Evolutionary conservation across 2,888 invertebrate species (phyloP), one percentile per base, ranked within the genome.

Genomic region (Podotricha telesiphe): DNA sequence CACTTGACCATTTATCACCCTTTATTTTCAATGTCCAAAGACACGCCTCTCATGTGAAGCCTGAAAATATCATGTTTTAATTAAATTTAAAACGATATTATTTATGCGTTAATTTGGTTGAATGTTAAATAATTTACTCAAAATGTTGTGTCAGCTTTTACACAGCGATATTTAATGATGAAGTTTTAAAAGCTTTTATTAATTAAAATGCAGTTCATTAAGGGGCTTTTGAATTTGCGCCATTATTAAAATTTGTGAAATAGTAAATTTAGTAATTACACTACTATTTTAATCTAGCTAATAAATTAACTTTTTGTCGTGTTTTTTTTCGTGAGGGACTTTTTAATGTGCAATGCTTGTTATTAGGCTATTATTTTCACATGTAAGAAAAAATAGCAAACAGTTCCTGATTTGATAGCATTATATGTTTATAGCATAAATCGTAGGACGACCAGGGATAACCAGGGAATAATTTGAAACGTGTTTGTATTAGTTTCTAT

Each of bases 1-100:
- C 77, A 77, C 68, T 69, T 70, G 59, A 20, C 71, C 73, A 73
- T 76, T 77, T 75, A 73, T 76, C 75, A 71, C 67, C 75, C 73
- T 71, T 74, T 75, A 69, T 75, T 74, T 74, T 70, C 63, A 69
- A 73, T 72, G 59, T 59, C 59, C 45, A 59, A 28, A 34, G 48
- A 50, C 62, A 50, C 62, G 48, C 62, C 62, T 50, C 47, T 37
- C 48, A 19, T 34, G 11, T 62, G 70, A 61, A 50, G n/a, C 37
- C 19, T 37, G 53, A 61, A 65, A 50, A 62, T 50, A 34, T 28
- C 19, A 48, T 37, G 34, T 37, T 62, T 34, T 50, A 37, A 62
- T 50, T 37, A 55, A 55, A 37, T 55, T 55, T 55, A 55, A 55
- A 34, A 34, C 17, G 1, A 59, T 28, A 59, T 45, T 45, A 59